Evolutionary conservation across 2,888 invertebrate genomes (phyloP), one percentile per base, ranked within the genome.

Genomic region (Pollenia griseotomentosa): DNA sequence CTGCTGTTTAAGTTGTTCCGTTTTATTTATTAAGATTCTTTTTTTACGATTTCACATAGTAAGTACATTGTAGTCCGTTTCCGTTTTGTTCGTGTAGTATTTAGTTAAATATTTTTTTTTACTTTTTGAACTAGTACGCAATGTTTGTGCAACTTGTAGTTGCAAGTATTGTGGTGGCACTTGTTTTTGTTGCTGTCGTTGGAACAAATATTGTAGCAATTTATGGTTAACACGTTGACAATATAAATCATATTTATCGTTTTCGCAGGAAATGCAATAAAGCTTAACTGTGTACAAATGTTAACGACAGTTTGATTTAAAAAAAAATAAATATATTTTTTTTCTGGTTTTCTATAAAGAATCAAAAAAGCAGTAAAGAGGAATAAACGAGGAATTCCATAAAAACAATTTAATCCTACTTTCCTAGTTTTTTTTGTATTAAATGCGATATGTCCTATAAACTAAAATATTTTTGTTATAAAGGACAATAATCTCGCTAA

Each of bases 231-330:
- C 61, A 61, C 61, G 74, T 61, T 61, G 74, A 74, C 74, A 74
- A 74, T 61, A 74, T 73, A 73, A 73, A 73, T 73, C 73, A 59
- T 73, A 74, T 61, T 61, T 74, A 74, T 61, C 16, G 74, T 12
- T 61, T 74, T 51, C n/a, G 33, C 74, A 61, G 46, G 40, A 74
- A 61, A 51, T 61, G 61, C 74, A 51, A 61, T 74, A 74, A 74
- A n/a, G 40, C 33, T 74, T 16, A 74, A 61, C 23, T 74, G 59
- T 74, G 10, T 48, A 61, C 59, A 74, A 74, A 74, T 61, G 59
- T 44, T 59, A 40, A 59, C 74, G 10, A 68, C 33, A 61, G 48
- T 51, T 48, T 48, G 44, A 10, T n/a, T 2, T n/a, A 46, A 33
- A 55, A 42, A 73, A 7, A 46, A 33, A 55, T 8, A 46, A 33